These are phyloP conservation scores for Anastrepha obliqua DNA, from an alignment of 1,140 invertebrate species.

Conservation along the genomic window DNA sequence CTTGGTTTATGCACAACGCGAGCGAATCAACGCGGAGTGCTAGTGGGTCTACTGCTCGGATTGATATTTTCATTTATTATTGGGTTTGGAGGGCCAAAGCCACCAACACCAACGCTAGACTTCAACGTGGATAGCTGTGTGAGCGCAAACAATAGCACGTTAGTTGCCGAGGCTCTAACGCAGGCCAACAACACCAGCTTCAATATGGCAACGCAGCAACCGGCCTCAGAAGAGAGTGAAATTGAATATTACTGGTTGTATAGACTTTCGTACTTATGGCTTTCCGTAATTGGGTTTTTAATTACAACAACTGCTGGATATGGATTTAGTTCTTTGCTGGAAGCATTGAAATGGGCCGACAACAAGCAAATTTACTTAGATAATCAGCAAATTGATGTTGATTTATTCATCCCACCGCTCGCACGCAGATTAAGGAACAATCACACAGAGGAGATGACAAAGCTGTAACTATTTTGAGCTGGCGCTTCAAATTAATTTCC, in stretches of 20 bases:
- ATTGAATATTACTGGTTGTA: constrained; percentile 67
- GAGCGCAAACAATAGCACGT: constrained; percentile 54
- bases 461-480: background rate
- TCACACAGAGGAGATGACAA: constrained; percentile 46
- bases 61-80: constrained; percentile 87
- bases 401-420: constrained; percentile 80
- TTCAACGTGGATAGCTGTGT: constrained; percentile 78
- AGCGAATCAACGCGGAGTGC: constrained; percentile 82
- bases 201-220: background rate
- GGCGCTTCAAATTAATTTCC: background rate
- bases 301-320: constrained; percentile 81
- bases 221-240: background rate
- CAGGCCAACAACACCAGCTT: background rate
- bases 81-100: constrained; percentile 88
- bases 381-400: constrained; percentile 75
- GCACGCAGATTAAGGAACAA: constrained; percentile 66
- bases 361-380: constrained; percentile 69
- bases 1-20: constrained; percentile 83
- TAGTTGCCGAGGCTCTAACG: constrained; percentile 44
- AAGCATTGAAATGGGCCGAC: constrained; percentile 62
- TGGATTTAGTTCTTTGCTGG: constrained; percentile 75
- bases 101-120: constrained; percentile 76
- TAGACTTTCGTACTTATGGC: constrained; percentile 91
- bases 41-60: constrained; percentile 80
- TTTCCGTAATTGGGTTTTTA: constrained; percentile 82